phyloP scores from a whole-genome alignment of 23 tunicate species.

The Botrylloides violaceus region DNA sequence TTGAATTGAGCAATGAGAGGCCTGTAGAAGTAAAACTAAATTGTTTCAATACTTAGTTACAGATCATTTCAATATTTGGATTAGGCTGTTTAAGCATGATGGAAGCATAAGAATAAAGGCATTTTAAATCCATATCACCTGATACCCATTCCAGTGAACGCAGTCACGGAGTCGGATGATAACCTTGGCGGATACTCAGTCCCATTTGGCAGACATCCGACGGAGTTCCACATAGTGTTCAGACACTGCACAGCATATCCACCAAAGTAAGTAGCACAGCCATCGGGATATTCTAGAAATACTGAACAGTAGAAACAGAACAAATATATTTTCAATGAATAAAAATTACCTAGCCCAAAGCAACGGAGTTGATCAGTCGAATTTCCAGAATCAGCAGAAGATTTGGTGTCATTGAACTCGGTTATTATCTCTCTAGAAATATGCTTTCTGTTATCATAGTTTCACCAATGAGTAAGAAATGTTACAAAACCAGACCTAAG shows the following conservation, averaged over 20 bases:
- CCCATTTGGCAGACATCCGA: conserved; percentile 23
- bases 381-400: conserved; percentile 12
- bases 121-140: neutral
- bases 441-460: neutral
- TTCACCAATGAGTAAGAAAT: neutral
- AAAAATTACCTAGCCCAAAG: conserved; percentile 15
- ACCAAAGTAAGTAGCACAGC: conserved; percentile 21
- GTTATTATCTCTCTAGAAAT: conserved; percentile 2
- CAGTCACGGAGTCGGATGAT: neutral
- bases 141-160: neutral
- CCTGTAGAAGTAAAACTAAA: neutral
- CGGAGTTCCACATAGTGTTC: conserved; percentile 9
- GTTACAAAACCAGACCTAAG: neutral
- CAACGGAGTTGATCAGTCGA: conserved; percentile 1
- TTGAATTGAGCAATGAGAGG: conserved; percentile 6
- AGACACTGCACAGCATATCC: conserved; percentile 16
- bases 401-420: conserved; percentile 7
- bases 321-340: neutral
- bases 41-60: neutral
- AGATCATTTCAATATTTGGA: neutral
- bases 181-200: conserved; percentile 3
- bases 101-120: neutral
- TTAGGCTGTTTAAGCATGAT: neutral
- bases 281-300: conserved; percentile 6
- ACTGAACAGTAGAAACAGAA: neutral